These are phyloP conservation scores for Nesometra sesokonis DNA, from an alignment of 35 echinoderm and acorn worm species.

Conservation along the genomic window DNA sequence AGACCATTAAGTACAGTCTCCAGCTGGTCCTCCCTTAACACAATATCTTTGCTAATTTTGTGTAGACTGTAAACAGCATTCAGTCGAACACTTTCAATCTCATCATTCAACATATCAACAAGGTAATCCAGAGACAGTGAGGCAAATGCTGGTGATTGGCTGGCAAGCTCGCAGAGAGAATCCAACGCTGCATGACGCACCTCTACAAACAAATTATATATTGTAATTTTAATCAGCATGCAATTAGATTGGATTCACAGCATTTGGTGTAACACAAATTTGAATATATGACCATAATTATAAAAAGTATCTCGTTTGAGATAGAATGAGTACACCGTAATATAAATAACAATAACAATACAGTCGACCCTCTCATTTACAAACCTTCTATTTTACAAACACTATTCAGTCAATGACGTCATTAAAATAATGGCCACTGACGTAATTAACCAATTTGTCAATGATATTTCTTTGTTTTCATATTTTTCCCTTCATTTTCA, in stretches of 20 bases:
- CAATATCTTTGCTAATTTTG: conserved; percentile 73
- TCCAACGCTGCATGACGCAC: conserved; percentile 71
- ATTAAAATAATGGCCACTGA: too few species aligned
- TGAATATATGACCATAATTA: not conserved
- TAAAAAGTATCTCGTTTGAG: too few species aligned
- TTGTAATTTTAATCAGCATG: not conserved
- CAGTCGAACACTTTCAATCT: conserved; percentile 83
- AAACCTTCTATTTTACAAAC: too few species aligned
- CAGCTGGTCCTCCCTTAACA: conserved; percentile 86
- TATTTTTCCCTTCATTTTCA: too few species aligned
- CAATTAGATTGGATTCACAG: not conserved
- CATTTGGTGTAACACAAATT: not conserved
- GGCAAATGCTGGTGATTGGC: conserved; percentile 85
- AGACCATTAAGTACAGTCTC: conserved; percentile 89
- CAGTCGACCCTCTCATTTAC: too few species aligned
- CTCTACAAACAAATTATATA: conserved; percentile 45
- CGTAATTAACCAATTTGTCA: too few species aligned
- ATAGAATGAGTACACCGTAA: too few species aligned
- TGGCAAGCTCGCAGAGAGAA: conserved; percentile 89
- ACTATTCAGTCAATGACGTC: too few species aligned
- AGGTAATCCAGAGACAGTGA: conserved; percentile 76
- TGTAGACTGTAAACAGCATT: conserved; percentile 88
- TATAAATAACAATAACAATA: too few species aligned
- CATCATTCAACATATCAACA: conserved; percentile 99
- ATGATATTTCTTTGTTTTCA: too few species aligned